These are phyloP conservation scores for Rutpela maculata DNA, from an alignment of 2,888 invertebrate genomes.

Conservation along the genomic window DNA sequence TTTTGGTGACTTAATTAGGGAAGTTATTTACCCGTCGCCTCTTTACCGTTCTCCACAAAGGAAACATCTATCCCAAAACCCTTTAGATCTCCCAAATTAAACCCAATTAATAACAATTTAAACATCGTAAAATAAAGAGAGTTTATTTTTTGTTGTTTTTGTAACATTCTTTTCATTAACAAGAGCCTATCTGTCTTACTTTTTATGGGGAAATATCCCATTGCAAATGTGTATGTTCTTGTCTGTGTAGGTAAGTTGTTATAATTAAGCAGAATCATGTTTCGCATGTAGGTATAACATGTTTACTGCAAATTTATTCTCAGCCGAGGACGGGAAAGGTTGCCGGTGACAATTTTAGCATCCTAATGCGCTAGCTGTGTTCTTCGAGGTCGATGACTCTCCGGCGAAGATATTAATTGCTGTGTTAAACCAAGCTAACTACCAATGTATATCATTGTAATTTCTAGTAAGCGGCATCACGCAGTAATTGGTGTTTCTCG, in stretches of 20 bases:
- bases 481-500: conserved; percentile 13
- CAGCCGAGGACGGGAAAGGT: conserved; percentile 58
- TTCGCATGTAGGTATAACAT: conserved; percentile 71
- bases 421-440: conserved; percentile 60
- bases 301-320: conserved; percentile 72
- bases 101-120: not conserved
- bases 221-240: conserved; percentile 13
- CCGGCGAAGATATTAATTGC: conserved; percentile 62
- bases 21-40: conserved; percentile 14
- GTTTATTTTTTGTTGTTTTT: not conserved
- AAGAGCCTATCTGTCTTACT: not conserved
- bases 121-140: not conserved
- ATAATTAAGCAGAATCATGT: conserved; percentile 72
- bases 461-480: conserved; percentile 44
- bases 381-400: conserved; percentile 64
- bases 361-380: conserved; percentile 60
- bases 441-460: conserved; percentile 60
- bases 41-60: conserved; percentile 2
- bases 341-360: conserved; percentile 66
- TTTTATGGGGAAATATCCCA: conserved; percentile 18
- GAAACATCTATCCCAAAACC: conserved; percentile 4
- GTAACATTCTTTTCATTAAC: not conserved
- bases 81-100: not conserved
- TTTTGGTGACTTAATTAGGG: conserved; percentile 33
- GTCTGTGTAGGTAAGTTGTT: conserved; percentile 67